phyloP scores from a whole-genome alignment of 2,888 invertebrate genomes.

The Monoplex corrugatus region DNA sequence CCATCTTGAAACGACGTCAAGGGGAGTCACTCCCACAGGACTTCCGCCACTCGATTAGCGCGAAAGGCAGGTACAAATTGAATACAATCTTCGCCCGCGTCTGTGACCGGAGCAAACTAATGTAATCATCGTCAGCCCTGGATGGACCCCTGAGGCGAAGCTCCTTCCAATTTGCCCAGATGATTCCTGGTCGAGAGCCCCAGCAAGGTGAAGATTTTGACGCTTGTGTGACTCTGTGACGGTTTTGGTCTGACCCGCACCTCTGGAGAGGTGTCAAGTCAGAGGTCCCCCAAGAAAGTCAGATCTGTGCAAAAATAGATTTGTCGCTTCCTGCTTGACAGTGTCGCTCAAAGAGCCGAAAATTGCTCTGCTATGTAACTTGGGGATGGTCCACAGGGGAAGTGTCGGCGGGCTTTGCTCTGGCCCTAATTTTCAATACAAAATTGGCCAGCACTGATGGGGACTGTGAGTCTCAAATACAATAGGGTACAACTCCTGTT shows the following conservation, averaged over 20 bases:
- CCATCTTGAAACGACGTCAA: slow-evolving; percentile 44
- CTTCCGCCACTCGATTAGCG: slow-evolving; percentile 47
- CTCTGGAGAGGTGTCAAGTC: neutral
- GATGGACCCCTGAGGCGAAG: neutral
- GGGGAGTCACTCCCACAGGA: slow-evolving; percentile 45
- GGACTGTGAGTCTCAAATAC: too few species aligned
- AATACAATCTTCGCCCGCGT: slow-evolving; percentile 50
- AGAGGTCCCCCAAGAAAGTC: slow-evolving; percentile 18
- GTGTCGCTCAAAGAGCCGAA: slow-evolving; percentile 26
- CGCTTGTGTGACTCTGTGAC: slow-evolving; percentile 41
- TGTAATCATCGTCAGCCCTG: slow-evolving; percentile 41
- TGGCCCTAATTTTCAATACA: neutral
- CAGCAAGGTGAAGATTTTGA: slow-evolving; percentile 28
- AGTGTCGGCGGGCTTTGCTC: neutral
- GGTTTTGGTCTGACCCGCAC: slow-evolving; percentile 44
- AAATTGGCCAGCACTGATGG: neutral
- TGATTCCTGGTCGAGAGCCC: slow-evolving; percentile 14
- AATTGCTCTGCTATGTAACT: neutral
- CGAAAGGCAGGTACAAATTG: slow-evolving; percentile 52
- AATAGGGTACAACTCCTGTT: too few species aligned
- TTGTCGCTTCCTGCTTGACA: slow-evolving; percentile 45
- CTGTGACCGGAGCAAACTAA: slow-evolving; percentile 35
- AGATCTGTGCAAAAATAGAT: slow-evolving; percentile 32
- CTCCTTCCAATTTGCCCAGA: neutral
- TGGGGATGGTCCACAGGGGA: neutral